Conservation (phyloP, 2,888 invertebrate genomes). For the Nemurella pictetii region DNA sequence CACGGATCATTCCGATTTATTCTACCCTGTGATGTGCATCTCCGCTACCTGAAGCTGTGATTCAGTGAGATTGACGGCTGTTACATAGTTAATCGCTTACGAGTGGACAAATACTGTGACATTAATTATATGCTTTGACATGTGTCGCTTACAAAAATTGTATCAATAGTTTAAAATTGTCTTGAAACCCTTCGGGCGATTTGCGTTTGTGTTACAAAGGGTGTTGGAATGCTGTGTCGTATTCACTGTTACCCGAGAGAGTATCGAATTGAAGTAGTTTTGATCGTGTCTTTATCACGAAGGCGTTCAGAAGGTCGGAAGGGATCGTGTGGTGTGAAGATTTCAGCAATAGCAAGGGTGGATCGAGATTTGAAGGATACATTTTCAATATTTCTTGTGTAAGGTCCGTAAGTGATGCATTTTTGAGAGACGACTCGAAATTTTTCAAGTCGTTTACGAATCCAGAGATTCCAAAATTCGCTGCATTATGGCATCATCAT, state of each 20-base stretch:
- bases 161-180: neutral
- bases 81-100: neutral
- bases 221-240: conserved; percentile 14
- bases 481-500: no score
- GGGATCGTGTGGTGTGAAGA: neutral
- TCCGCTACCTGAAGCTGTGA: conserved; percentile 19
- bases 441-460: no score
- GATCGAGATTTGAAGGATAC: neutral
- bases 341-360: neutral
- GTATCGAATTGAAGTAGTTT: neutral
- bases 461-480: no score
- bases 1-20: neutral
- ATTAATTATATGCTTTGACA: conserved; percentile 14
- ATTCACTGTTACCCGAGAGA: neutral
- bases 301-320: neutral
- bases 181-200: neutral
- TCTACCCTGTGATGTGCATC: neutral
- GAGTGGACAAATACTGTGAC: conserved; percentile 18
- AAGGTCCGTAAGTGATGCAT: no score
- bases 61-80: neutral
- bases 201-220: neutral
- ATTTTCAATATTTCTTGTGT: no score
- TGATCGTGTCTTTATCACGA: neutral
- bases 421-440: no score
- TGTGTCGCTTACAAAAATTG: conserved; percentile 7